These are phyloP conservation scores for Archips crataeganus DNA, from an alignment of 2,888 invertebrate genomes.

Conservation along the genomic window DNA sequence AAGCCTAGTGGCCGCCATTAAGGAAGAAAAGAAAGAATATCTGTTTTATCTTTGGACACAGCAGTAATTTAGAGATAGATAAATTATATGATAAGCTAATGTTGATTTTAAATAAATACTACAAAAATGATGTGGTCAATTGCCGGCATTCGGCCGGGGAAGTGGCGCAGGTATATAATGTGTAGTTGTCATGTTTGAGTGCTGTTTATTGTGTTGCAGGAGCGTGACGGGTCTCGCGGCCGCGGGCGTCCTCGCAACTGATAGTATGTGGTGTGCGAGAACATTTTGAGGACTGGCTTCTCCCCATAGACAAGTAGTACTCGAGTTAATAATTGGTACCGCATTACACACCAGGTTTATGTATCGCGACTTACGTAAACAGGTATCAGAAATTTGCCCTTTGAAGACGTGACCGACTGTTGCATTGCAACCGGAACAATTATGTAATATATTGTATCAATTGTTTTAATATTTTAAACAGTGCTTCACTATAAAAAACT, in stretches of 20 bases:
- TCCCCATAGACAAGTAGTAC: slow-evolving; percentile 84
- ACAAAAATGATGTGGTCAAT: not conserved
- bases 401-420: slow-evolving; percentile 63
- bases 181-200: not conserved
- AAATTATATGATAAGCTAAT: too few species aligned
- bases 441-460: slow-evolving; percentile 78
- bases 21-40: too few species aligned
- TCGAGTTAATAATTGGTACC: slow-evolving; percentile 78
- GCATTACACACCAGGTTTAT: slow-evolving; percentile 68
- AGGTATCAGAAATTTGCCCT: slow-evolving; percentile 63
- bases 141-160: not conserved
- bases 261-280: slow-evolving; percentile 66
- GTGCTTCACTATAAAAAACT: slow-evolving; percentile 80
- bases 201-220: slow-evolving; percentile 61
- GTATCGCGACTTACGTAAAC: slow-evolving; percentile 60
- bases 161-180: not conserved
- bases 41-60: too few species aligned
- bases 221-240: slow-evolving; percentile 79
- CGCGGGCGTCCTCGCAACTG: slow-evolving; percentile 81
- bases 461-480: slow-evolving; percentile 76
- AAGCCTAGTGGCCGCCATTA: too few species aligned
- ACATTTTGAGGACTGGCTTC: slow-evolving; percentile 81
- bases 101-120: too few species aligned
- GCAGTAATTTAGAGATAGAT: too few species aligned
- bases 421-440: slow-evolving; percentile 78